These are phyloP conservation scores for Lacerta bilineata DNA, from an alignment of 2,797 vertebrate genomes.

Conservation along the genomic window DNA sequence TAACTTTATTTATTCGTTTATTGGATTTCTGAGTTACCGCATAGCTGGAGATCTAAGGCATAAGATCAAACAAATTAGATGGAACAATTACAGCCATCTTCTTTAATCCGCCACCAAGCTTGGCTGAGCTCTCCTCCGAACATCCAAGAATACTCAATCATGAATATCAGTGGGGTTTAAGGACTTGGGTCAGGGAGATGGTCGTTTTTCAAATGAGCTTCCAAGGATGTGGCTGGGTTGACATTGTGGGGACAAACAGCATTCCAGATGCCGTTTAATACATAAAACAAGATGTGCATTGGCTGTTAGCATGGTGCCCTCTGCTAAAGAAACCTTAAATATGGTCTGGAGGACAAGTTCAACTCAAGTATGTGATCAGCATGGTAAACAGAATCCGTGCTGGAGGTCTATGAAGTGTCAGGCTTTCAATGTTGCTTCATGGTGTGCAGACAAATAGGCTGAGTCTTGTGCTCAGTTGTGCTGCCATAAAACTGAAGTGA, in stretches of 20 bases:
- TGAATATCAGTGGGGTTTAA: not conserved
- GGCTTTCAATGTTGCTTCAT: constrained; percentile 48
- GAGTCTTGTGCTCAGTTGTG: constrained; percentile 33
- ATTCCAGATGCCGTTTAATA: not conserved
- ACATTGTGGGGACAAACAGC: not conserved
- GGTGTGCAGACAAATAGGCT: constrained; percentile 51
- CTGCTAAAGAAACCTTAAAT: constrained; percentile 44
- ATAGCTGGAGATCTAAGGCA: too few species aligned
- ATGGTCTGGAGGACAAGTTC: constrained; percentile 34
- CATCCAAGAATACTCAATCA: not conserved
- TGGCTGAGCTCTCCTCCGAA: not conserved
- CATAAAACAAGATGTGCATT: constrained; percentile 20
- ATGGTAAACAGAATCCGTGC: constrained; percentile 43
- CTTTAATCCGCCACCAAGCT: too few species aligned
- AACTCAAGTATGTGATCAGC: constrained; percentile 44
- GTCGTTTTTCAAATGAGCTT: not conserved
- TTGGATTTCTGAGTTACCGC: too few species aligned
- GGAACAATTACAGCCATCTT: too few species aligned
- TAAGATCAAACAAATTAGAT: too few species aligned
- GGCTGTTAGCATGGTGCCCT: constrained; percentile 21
- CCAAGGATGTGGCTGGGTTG: not conserved
- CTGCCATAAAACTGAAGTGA: constrained; percentile 25
- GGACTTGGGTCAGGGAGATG: not conserved
- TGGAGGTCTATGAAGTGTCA: constrained; percentile 38
- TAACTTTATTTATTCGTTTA: too few species aligned